Conservation (phyloP, 2,888 invertebrate genomes). For the Ectemnius lituratus region DNA sequence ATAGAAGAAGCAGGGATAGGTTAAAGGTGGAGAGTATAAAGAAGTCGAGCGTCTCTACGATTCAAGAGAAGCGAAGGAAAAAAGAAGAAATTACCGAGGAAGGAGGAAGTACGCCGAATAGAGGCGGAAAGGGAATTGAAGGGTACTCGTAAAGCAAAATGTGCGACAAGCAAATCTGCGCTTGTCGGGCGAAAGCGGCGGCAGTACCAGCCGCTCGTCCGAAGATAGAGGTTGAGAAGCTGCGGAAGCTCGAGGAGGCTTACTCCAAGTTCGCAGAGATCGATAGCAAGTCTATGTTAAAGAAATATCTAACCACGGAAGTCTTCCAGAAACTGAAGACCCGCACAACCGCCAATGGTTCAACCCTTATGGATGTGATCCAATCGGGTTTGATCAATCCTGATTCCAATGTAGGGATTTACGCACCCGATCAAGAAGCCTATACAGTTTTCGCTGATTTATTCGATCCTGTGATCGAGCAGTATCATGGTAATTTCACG, state of each 20-base stretch:
- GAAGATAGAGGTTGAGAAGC: constrained; percentile 53
- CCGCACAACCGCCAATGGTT: constrained; percentile 81
- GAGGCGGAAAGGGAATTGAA: background rate
- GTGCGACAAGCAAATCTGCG: constrained; percentile 70
- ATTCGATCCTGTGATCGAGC: constrained; percentile 85
- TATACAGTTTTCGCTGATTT: constrained; percentile 83
- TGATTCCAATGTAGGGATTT: constrained; percentile 83
- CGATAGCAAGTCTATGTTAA: constrained; percentile 82
- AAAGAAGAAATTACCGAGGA: background rate
- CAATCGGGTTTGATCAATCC: constrained; percentile 84
- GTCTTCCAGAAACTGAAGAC: constrained; percentile 79
- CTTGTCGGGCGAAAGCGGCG: constrained; percentile 60
- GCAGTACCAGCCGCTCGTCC: background rate
- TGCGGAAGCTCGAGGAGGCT: constrained; percentile 79
- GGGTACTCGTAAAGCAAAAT: constrained; percentile 49
- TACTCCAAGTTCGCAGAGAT: constrained; percentile 78
- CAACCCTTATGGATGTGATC: constrained; percentile 83
- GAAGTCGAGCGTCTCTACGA: background rate
- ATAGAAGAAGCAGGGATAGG: constrained; percentile 22
- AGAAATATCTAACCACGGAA: constrained; percentile 80
- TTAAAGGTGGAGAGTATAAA: constrained; percentile 7
- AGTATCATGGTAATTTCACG: constrained; percentile 83
- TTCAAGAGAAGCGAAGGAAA: background rate
- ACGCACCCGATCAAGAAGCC: constrained; percentile 85
- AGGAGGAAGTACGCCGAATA: background rate